These are phyloP conservation scores for Todiramphus saurophagus DNA, from an alignment of 2,113 vertebrate genomes.

Conservation along the genomic window DNA sequence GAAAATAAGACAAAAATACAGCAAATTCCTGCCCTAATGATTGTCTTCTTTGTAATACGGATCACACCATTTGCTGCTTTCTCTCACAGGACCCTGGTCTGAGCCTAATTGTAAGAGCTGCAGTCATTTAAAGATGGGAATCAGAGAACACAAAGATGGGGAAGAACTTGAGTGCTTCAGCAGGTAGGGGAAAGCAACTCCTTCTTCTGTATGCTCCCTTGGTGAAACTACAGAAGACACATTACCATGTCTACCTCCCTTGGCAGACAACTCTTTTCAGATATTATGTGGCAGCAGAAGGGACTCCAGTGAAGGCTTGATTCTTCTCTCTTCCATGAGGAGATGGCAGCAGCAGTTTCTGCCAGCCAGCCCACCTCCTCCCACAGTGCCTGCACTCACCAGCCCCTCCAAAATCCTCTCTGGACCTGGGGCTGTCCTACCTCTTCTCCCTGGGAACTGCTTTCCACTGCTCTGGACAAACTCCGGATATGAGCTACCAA, in stretches of 20 bases:
- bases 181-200: neutral
- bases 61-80: neutral
- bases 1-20: neutral
- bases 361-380: neutral
- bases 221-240: neutral
- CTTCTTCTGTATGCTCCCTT: neutral
- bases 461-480: neutral
- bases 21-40: neutral
- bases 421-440: neutral
- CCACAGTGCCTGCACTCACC: rapidly evolving
- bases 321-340: neutral
- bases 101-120: neutral
- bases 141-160: rapidly evolving
- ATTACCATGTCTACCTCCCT: neutral
- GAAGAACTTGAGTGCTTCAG: neutral
- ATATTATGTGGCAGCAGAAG: neutral
- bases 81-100: neutral
- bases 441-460: neutral
- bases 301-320: neutral
- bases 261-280: neutral
- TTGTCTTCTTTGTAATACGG: neutral
- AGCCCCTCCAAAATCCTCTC: neutral
- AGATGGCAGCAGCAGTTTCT: neutral
- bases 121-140: neutral
- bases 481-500: neutral